Evolutionary conservation across 2,113 vertebrate species (phyloP), one percentile per base, ranked within the genome.

Genomic region (Poicephalus gulielmi): DNA sequence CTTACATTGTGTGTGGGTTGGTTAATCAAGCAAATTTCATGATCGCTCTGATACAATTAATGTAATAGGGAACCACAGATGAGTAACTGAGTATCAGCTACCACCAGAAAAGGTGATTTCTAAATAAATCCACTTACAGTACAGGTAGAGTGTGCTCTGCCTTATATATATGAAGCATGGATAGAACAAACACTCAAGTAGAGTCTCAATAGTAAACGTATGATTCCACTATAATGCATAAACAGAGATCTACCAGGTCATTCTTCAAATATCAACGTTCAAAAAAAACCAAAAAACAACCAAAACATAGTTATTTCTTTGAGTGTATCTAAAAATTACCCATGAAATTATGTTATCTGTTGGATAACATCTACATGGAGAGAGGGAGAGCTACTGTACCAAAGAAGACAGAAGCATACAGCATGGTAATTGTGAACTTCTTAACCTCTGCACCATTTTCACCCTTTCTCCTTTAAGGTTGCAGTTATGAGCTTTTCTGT

Each of bases 1-100:
- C 8, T 79, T 96, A 84, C 66, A 83, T 95, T 97, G 96, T 92
- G 90, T 94, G 60, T 90, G 74, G 66, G 66, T 90, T 86, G 66
- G 68, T 92, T 84, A 94, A 96, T 88, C 69, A 86, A 93, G 78
- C 52, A 81, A 80, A 97, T 96, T 97, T 98, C 83, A 74, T 64
- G 94, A 96, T 55, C 68, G 77, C 70, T 88, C 46, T 85, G 79
- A 63, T 92, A 86, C 66, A 76, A 92, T 80, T 96, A 91, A 94
- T 96, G 55, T 90, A 97, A 95, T 15, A 59, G 30, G 46, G 8
- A 86, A 90, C 52, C 68, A 75, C 53, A 97, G 62, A 83, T 96
- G 88, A 94, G 50, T 83, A 95, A 67, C 50, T 70, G 86, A 96
- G 63, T 94, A 91, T 82, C 76, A 87, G 57, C 87, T 91, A 60